phyloP scores from a whole-genome alignment of 1,140 invertebrate genomes.

The Drosophila willistoni region DNA sequence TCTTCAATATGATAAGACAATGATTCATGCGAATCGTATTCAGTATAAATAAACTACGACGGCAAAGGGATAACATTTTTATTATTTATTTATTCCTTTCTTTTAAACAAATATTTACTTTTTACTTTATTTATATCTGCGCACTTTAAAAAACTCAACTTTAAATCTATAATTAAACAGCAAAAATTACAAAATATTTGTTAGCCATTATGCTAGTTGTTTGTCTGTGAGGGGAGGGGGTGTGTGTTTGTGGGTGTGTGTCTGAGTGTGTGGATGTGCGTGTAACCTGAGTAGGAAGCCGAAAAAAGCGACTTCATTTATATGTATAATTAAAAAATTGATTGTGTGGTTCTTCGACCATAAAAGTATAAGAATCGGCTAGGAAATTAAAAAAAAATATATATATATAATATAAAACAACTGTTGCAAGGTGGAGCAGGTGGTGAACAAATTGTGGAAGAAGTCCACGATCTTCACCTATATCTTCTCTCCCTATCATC shows the following conservation, averaged over 20 bases:
- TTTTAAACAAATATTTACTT: constrained; percentile 62
- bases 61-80: too few relatives aligned
- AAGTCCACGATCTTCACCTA: constrained; percentile 42
- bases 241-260: constrained; percentile 5
- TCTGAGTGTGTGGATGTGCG: constrained; percentile 29
- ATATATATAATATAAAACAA: neutral
- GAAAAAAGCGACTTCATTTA: constrained; percentile 17
- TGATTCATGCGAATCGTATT: too few relatives aligned
- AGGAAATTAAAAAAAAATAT: neutral
- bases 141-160: constrained; percentile 61
- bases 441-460: neutral
- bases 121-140: constrained; percentile 52
- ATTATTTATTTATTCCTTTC: neutral
- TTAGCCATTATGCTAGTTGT: constrained; percentile 6
- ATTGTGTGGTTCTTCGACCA: constrained; percentile 2
- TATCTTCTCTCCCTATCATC: constrained; percentile 65
- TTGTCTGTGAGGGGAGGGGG: neutral
- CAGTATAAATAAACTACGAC: too few relatives aligned
- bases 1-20: too few relatives aligned
- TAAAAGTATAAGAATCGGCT: constrained; percentile 2
- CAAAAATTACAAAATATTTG: constrained; percentile 56
- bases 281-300: constrained; percentile 64
- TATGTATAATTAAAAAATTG: constrained; percentile 29
- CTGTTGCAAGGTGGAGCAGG: neutral
- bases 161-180: constrained; percentile 59